Conservation (phyloP, 2,113 vertebrate species). For the Limnothrissa miodon region DNA sequence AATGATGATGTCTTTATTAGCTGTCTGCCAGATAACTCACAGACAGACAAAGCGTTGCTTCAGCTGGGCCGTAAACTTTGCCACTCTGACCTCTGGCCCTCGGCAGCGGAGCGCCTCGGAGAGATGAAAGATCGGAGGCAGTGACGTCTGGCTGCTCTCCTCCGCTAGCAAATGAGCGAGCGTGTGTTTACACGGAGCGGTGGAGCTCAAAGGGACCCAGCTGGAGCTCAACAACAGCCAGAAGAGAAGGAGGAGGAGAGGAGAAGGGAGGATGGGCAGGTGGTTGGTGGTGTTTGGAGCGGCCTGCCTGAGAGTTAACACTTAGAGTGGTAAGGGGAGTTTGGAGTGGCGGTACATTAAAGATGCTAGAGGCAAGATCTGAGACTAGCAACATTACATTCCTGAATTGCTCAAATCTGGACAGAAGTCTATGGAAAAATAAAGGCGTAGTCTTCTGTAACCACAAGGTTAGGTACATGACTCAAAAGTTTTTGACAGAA, state of each 20-base stretch:
- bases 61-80: background rate
- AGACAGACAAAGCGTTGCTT: constrained; percentile 16
- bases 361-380: background rate
- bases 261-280: background rate
- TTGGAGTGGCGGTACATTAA: background rate
- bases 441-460: background rate
- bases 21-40: background rate
- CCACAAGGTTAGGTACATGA: background rate
- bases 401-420: background rate
- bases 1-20: background rate
- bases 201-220: constrained; percentile 40
- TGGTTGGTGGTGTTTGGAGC: background rate
- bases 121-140: constrained; percentile 19
- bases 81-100: constrained; percentile 25
- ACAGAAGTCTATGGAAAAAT: background rate
- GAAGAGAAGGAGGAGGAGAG: background rate
- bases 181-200: constrained; percentile 5
- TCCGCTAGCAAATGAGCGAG: background rate
- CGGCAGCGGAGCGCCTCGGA: background rate
- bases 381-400: background rate
- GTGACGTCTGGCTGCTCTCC: constrained; percentile 36
- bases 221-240: constrained; percentile 44
- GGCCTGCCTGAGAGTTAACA: background rate
- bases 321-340: background rate
- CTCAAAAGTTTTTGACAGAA: background rate